phyloP scores from a whole-genome alignment of 1,140 invertebrate species.

The Neodiprion virginianus region DNA sequence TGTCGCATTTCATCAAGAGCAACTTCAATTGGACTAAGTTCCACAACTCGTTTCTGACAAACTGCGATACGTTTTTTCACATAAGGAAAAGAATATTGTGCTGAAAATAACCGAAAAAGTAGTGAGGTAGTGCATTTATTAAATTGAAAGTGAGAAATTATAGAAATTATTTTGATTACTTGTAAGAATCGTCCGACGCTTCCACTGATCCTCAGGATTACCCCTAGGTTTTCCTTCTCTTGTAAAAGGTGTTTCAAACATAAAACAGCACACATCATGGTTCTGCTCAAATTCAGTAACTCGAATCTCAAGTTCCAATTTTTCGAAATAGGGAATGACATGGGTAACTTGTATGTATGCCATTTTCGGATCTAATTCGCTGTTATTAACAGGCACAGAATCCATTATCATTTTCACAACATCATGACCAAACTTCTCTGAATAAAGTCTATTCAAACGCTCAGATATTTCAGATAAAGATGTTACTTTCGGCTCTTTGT shows the following conservation, averaged over 20 bases:
- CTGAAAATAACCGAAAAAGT: constrained; percentile 58
- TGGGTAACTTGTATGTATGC: constrained; percentile 94
- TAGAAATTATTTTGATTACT: constrained; percentile 61
- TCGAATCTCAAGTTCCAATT: constrained; percentile 68
- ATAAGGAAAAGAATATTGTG: constrained; percentile 88
- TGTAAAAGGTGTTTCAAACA: constrained; percentile 94
- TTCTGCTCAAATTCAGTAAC: constrained; percentile 85
- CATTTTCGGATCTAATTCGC: constrained; percentile 80
- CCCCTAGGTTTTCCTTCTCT: constrained; percentile 80
- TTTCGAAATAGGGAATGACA: constrained; percentile 80
- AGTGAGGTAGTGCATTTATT: constrained; percentile 3
- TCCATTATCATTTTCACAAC: constrained; percentile 92
- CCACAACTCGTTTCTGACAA: constrained; percentile 73
- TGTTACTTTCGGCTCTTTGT: constrained; percentile 95
- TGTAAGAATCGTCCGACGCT: constrained; percentile 84
- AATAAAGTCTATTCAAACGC: constrained; percentile 77
- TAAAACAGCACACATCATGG: constrained; percentile 86
- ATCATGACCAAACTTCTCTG: constrained; percentile 85
- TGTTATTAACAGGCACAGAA: constrained; percentile 80
- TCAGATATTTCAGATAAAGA: constrained; percentile 93
- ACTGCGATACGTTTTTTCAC: constrained; percentile 88
- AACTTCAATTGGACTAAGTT: constrained; percentile 91
- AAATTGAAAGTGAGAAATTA: background rate
- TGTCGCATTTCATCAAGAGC: constrained; percentile 92
- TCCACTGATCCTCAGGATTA: constrained; percentile 86